Percentiles rank a stretch among this genome's conserved stretches.
phyloP scores from a whole-genome alignment of 2,797 vertebrate species.

The Poeciliopsis paucimaculata region DNA sequence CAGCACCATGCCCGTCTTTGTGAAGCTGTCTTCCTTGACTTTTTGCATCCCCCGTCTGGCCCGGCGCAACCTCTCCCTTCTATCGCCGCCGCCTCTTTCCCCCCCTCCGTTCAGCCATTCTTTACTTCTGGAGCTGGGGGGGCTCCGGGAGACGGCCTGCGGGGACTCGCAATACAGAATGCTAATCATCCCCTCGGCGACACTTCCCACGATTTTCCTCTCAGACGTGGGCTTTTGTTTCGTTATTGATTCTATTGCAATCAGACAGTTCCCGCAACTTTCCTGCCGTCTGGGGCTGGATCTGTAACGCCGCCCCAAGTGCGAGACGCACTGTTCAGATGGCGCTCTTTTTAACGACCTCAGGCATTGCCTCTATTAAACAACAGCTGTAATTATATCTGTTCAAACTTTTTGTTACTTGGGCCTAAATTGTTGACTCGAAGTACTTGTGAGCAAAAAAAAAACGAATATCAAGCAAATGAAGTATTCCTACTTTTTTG shows the following conservation, averaged over 20 bases:
- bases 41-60: constrained; percentile 75
- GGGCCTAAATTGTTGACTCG: too few species aligned
- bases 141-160: constrained; percentile 69
- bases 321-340: constrained; percentile 59
- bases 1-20: constrained; percentile 70
- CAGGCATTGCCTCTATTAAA: constrained; percentile 22
- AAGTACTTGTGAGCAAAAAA: too few species aligned
- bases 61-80: constrained; percentile 62
- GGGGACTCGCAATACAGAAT: constrained; percentile 74
- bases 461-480: too few species aligned
- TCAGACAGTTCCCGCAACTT: constrained; percentile 72
- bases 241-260: constrained; percentile 75
- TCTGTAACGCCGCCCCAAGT: constrained; percentile 42
- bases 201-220: constrained; percentile 81
- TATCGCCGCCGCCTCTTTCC: constrained; percentile 46
- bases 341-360: constrained; percentile 38
- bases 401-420: not conserved
- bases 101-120: constrained; percentile 64
- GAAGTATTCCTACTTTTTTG: too few species aligned
- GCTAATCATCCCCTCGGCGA: constrained; percentile 74
- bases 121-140: constrained; percentile 60
- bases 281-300: constrained; percentile 69
- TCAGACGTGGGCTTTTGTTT: constrained; percentile 80
- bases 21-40: constrained; percentile 79
- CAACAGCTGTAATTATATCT: constrained; percentile 7